A percentile compares a stretch with the other conserved stretches of the same genome.
phyloP scores from a whole-genome alignment of 1,140 invertebrate species.

The Zaprionus lachaisei region DNA sequence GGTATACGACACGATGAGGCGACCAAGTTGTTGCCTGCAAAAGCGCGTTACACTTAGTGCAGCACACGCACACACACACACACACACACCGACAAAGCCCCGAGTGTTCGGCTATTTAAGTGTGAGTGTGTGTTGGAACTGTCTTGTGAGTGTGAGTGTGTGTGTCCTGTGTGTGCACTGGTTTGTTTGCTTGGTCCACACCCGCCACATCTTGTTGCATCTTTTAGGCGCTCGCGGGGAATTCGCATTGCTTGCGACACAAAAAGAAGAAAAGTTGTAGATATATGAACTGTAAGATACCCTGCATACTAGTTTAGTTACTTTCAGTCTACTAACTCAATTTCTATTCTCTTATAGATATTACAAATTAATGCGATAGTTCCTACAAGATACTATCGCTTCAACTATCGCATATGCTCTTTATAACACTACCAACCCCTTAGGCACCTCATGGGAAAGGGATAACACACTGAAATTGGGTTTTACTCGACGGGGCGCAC shows the following conservation, averaged over 20 bases:
- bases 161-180: conserved; percentile 31
- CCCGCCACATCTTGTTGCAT: conserved; percentile 75
- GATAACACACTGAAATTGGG: conserved; percentile 12
- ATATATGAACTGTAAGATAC: background rate
- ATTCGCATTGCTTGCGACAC: conserved; percentile 44
- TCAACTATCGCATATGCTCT: background rate
- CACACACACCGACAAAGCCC: conserved; percentile 28
- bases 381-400: background rate
- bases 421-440: background rate
- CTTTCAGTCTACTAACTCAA: background rate
- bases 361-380: background rate
- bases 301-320: background rate
- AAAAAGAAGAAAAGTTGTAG: conserved; percentile 1
- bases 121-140: conserved; percentile 9
- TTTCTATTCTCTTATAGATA: background rate
- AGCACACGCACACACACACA: conserved; percentile 18
- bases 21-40: conserved; percentile 35
- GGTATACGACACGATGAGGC: conserved; percentile 26
- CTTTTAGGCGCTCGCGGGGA: conserved; percentile 68
- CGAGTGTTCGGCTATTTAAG: conserved; percentile 66
- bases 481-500: conserved; percentile 21
- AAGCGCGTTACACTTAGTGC: conserved; percentile 51
- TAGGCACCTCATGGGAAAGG: background rate
- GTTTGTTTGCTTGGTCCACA: conserved; percentile 67
- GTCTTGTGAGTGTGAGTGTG: conserved; percentile 15